phyloP scores from a whole-genome alignment of 1,140 invertebrate genomes.

The Trialeurodes vaporariorum region DNA sequence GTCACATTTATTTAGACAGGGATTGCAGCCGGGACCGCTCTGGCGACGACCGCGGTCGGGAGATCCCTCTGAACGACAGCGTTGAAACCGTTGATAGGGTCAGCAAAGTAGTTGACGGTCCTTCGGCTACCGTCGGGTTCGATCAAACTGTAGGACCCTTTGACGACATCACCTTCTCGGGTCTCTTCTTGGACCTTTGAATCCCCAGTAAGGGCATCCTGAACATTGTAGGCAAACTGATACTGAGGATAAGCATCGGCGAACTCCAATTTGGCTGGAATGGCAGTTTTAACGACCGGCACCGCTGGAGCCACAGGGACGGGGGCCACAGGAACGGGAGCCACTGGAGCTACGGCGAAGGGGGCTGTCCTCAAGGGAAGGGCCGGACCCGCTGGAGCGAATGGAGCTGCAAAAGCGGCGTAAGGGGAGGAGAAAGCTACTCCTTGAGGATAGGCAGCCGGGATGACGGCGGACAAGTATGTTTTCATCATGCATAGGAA shows the following conservation, averaged over 20 bases:
- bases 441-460: conserved; percentile 36
- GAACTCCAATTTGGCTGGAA: conserved; percentile 16
- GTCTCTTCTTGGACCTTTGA: conserved; percentile 40
- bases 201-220: conserved; percentile 40
- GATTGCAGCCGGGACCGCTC: conserved; percentile 10
- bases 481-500: conserved; percentile 21
- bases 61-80: conserved; percentile 45
- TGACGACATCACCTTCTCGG: conserved; percentile 39
- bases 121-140: conserved; percentile 42
- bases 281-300: conserved; percentile 20
- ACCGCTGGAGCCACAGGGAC: conserved; percentile 25
- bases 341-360: conserved; percentile 2
- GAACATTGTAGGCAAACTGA: conserved; percentile 41
- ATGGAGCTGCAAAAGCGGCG: neutral
- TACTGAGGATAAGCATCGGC: conserved; percentile 32
- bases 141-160: conserved; percentile 39
- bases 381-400: neutral
- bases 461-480: conserved; percentile 42
- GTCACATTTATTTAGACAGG: no score
- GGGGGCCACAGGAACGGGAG: conserved; percentile 21
- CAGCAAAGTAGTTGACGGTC: conserved; percentile 46
- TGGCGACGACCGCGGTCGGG: conserved; percentile 9
- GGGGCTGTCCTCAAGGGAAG: conserved; percentile 8
- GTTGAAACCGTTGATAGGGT: conserved; percentile 48
- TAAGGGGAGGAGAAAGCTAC: conserved; percentile 24